Percentiles rank a stretch among this genome's conserved stretches.
phyloP scores from a whole-genome alignment of 2,888 invertebrate genomes.

The Parochlus steinenii region DNA sequence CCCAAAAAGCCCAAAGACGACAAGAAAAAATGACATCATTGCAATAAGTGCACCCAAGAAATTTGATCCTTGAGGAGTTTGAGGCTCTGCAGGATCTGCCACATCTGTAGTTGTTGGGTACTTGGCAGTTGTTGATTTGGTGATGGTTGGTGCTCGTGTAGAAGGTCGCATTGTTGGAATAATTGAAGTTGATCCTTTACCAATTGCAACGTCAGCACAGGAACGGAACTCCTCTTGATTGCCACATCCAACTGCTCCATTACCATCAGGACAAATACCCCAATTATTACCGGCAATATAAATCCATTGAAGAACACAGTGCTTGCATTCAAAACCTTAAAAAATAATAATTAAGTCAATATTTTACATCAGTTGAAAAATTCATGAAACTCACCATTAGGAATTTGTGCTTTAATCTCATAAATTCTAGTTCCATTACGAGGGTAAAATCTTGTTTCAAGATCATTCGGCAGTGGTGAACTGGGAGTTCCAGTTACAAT shows the following conservation, averaged over 20 bases:
- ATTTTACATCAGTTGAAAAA: not conserved
- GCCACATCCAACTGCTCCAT: constrained; percentile 70
- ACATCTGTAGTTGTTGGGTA: constrained; percentile 14
- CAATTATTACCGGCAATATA: constrained; percentile 78
- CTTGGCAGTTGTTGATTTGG: constrained; percentile 15
- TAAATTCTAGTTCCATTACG: constrained; percentile 63
- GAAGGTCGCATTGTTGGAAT: constrained; percentile 30
- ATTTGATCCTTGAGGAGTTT: constrained; percentile 14
- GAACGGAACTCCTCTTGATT: constrained; percentile 79
- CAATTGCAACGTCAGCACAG: constrained; percentile 65
- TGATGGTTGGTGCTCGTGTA: constrained; percentile 22
- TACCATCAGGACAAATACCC: constrained; percentile 57
- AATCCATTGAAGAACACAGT: constrained; percentile 78
- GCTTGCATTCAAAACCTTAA: constrained; percentile 49
- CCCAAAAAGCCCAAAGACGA: constrained; percentile 44
- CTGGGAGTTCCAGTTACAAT: constrained; percentile 30
- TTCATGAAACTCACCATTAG: constrained; percentile 23
- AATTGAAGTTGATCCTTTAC: constrained; percentile 29
- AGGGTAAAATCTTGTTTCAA: constrained; percentile 49
- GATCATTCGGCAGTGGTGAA: constrained; percentile 31
- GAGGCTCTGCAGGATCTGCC: constrained; percentile 19
- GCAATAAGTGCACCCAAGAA: constrained; percentile 42
- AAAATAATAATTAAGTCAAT: constrained; percentile 23
- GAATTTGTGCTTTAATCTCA: constrained; percentile 52
- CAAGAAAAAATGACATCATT: constrained; percentile 47